Evolutionary conservation across 1,140 invertebrate genomes (phyloP).

Genomic region (Dendrolimus kikuchii): DNA sequence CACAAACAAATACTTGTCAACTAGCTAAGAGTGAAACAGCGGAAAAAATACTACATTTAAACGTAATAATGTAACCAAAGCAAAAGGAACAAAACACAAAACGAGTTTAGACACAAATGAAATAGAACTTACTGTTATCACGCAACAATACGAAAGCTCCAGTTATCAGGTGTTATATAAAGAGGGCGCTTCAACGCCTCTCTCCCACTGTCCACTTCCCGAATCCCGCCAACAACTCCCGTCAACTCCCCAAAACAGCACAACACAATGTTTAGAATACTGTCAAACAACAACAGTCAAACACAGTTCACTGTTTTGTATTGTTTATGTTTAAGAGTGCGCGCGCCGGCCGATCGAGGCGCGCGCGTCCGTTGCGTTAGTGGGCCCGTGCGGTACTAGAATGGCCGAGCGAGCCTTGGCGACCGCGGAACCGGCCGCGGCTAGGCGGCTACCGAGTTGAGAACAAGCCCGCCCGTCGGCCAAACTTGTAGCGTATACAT

Average conservation of each 20-base stretch:
- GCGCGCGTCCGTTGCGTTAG: conserved; percentile 45
- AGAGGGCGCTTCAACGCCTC: conserved; percentile 27
- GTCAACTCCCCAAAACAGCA: conserved; percentile 34
- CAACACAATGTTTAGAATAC: conserved; percentile 20
- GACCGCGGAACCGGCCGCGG: conserved; percentile 26
- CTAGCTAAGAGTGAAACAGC: too few species aligned
- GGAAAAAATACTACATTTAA: too few species aligned
- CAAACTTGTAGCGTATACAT: conserved; percentile 7
- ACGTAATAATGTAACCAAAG: too few species aligned
- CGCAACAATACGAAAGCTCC: conserved; percentile 47
- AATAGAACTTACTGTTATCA: conserved; percentile 61
- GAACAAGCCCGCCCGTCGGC: conserved; percentile 32
- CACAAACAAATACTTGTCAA: too few species aligned
- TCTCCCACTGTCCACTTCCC: conserved; percentile 30
- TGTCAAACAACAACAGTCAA: conserved; percentile 28
- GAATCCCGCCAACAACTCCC: conserved; percentile 45
- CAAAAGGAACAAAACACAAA: too few species aligned
- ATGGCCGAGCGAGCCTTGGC: conserved; percentile 16
- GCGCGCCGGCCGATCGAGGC: conserved; percentile 21
- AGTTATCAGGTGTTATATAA: conserved; percentile 49
- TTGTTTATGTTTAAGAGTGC: conserved; percentile 34
- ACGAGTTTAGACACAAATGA: not conserved
- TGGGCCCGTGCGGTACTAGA: conserved; percentile 53
- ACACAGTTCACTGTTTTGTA: conserved; percentile 24
- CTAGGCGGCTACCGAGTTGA: conserved; percentile 48